A percentile compares a stretch with the other conserved stretches of the same genome.
phyloP scores from a whole-genome alignment of 2,797 vertebrate species.

The Serranus cabrilla region DNA sequence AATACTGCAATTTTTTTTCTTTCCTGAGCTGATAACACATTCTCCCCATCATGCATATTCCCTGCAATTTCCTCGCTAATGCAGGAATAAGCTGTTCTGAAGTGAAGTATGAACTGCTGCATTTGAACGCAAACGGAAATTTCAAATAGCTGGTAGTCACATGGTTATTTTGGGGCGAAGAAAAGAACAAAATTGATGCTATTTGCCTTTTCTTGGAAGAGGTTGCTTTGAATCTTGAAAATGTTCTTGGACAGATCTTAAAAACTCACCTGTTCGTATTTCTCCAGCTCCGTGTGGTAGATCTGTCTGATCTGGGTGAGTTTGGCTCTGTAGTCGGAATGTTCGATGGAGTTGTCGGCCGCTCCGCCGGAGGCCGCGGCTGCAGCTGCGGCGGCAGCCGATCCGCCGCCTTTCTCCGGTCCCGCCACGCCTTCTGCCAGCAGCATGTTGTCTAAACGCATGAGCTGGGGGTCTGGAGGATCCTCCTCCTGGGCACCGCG shows the following conservation, averaged over 20 bases:
- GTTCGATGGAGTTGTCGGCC: slow-evolving; percentile 96
- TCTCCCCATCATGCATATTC: slow-evolving; percentile 25
- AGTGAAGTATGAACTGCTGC: not conserved
- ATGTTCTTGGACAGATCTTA: slow-evolving; percentile 3
- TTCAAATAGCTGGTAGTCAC: slow-evolving; percentile 14
- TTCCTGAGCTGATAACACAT: slow-evolving; percentile 20
- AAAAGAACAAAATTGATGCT: not conserved
- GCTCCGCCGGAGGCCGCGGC: slow-evolving; percentile 90
- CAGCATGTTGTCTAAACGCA: slow-evolving; percentile 99
- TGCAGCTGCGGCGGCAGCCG: slow-evolving; percentile 91
- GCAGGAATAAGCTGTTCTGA: slow-evolving; percentile 13
- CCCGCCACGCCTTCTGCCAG: slow-evolving; percentile 98
- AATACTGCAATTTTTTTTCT: slow-evolving; percentile 43
- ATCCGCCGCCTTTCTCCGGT: slow-evolving; percentile 96
- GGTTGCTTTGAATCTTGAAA: not conserved
- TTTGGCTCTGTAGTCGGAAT: slow-evolving; percentile 99
- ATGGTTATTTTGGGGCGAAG: slow-evolving; percentile 1
- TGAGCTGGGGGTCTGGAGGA: slow-evolving; percentile 96
- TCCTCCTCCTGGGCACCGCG: slow-evolving; percentile 97
- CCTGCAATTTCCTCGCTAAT: slow-evolving; percentile 31
- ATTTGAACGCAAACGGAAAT: slow-evolving; percentile 11
- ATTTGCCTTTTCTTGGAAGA: not conserved
- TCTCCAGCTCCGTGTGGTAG: slow-evolving; percentile 99
- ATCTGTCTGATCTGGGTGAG: slow-evolving; percentile 99
- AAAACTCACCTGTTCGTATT: slow-evolving; percentile 94